These are phyloP conservation scores for Ammodytes dubius DNA, from an alignment of 2,113 vertebrate genomes.

Conservation along the genomic window DNA sequence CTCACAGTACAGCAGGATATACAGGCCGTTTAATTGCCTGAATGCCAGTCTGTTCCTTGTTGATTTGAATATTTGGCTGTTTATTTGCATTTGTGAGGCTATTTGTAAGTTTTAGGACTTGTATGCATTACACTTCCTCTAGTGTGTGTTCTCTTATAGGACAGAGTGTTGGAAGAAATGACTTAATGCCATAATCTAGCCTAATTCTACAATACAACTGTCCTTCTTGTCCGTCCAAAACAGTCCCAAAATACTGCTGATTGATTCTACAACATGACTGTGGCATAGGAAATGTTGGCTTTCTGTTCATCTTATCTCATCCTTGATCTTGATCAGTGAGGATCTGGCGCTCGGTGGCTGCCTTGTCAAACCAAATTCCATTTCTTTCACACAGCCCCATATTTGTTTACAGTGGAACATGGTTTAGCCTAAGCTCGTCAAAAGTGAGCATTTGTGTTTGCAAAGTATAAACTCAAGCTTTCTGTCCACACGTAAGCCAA, in stretches of 20 bases:
- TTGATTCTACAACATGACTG: constrained; percentile 70
- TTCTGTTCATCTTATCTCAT: constrained; percentile 58
- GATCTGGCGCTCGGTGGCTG: constrained; percentile 56
- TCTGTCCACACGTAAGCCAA: constrained; percentile 70
- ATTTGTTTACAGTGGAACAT: constrained; percentile 72
- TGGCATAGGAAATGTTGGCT: constrained; percentile 74
- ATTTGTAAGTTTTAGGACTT: constrained; percentile 53
- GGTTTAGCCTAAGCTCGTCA: constrained; percentile 75
- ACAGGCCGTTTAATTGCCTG: not conserved
- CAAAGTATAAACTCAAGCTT: constrained; percentile 75
- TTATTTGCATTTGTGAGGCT: constrained; percentile 61
- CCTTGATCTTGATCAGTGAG: constrained; percentile 55
- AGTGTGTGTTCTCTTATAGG: constrained; percentile 41
- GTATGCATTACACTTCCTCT: constrained; percentile 32
- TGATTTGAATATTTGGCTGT: constrained; percentile 59
- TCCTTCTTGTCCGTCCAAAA: constrained; percentile 60
- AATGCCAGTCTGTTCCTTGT: constrained; percentile 52
- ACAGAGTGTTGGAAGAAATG: constrained; percentile 56
- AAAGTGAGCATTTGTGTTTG: constrained; percentile 79
- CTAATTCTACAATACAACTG: constrained; percentile 69
- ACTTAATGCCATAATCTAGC: constrained; percentile 69
- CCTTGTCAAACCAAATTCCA: constrained; percentile 50
- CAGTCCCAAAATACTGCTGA: constrained; percentile 62
- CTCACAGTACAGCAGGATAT: constrained; percentile 15
- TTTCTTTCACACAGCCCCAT: constrained; percentile 53